These are phyloP conservation scores for Nothura maculosa DNA, from an alignment of 2,797 vertebrate species.

Conservation along the genomic window DNA sequence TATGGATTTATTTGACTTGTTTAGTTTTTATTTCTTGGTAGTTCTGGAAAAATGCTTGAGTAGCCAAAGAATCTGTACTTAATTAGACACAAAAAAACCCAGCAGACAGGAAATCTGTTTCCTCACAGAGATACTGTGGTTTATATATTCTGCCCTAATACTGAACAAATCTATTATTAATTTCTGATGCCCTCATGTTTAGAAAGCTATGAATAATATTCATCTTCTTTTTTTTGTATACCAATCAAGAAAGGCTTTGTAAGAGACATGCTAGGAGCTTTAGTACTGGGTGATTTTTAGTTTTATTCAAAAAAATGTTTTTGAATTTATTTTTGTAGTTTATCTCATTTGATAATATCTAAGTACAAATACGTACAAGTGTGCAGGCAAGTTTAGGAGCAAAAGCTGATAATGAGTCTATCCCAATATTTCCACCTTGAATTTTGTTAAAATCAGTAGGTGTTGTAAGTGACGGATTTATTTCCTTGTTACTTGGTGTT, in stretches of 20 bases:
- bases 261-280: not conserved
- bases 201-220: constrained; percentile 46
- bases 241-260: not conserved
- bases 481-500: not conserved
- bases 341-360: not conserved
- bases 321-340: not conserved
- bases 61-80: constrained; percentile 81
- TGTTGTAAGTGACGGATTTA: not conserved
- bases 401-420: not conserved
- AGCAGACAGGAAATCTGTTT: constrained; percentile 82
- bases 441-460: not conserved
- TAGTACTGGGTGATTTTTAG: not conserved
- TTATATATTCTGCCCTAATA: constrained; percentile 67
- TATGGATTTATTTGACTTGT: constrained; percentile 62
- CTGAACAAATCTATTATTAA: constrained; percentile 52
- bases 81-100: constrained; percentile 71
- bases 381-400: not conserved
- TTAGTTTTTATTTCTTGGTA: constrained; percentile 78
- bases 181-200: constrained; percentile 69
- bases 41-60: constrained; percentile 76
- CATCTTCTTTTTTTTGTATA: not conserved
- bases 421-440: not conserved
- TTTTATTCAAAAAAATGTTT: not conserved
- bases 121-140: constrained; percentile 78
- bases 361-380: not conserved